phyloP scores from a whole-genome alignment of 2,113 vertebrate species.

The Psittacus erithacus region DNA sequence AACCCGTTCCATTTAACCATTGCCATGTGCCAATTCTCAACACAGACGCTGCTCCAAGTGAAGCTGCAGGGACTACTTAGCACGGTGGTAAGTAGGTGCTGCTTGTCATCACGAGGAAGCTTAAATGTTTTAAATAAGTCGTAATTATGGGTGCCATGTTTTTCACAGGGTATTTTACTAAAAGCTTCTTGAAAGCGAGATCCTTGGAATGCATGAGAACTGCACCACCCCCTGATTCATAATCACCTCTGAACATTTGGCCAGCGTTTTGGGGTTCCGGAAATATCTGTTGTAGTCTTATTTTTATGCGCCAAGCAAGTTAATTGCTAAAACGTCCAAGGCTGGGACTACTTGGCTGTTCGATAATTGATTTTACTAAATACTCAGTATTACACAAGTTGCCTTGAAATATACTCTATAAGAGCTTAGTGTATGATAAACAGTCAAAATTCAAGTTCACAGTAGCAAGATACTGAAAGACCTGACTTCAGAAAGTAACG shows the following conservation, averaged over 20 bases:
- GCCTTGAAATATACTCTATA: not conserved
- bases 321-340: not conserved
- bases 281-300: not conserved
- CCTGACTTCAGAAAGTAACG: not conserved
- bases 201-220: not conserved
- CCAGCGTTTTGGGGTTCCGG: not conserved
- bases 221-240: not conserved
- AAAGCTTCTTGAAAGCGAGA: not conserved
- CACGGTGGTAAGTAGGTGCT: not conserved
- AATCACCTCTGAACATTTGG: not conserved
- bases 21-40: not conserved
- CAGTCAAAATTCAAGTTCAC: not conserved
- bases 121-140: not conserved
- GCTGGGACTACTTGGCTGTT: not conserved
- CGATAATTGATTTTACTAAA: not conserved
- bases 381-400: not conserved
- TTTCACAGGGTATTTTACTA: not conserved
- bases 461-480: not conserved
- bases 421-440: not conserved
- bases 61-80: not conserved
- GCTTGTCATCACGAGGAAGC: not conserved
- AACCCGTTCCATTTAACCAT: not conserved
- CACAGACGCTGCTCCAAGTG: not conserved
- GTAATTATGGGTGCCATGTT: not conserved
- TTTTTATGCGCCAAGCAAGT: not conserved